phyloP scores from a whole-genome alignment of 2,113 vertebrate genomes.

The Cochlearius cochlearius region DNA sequence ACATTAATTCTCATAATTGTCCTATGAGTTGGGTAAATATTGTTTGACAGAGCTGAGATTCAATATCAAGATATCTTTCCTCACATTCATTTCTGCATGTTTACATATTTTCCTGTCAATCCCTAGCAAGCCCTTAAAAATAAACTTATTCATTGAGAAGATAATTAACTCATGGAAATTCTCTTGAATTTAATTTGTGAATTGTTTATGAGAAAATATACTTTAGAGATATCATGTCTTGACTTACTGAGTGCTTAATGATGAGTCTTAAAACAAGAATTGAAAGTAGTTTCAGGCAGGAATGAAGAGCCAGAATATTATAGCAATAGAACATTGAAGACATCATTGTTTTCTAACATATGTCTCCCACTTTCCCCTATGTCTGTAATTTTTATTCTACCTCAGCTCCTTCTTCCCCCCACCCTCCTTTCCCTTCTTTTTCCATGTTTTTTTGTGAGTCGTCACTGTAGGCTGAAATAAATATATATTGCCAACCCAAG shows the following conservation, averaged over 20 bases:
- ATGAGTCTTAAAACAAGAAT: not conserved
- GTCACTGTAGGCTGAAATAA: not conserved
- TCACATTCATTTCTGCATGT: not conserved
- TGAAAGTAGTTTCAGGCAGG: not conserved
- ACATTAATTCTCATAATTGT: not conserved
- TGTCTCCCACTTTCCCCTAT: fast-evolving
- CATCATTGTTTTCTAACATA: not conserved
- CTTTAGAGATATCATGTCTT: not conserved
- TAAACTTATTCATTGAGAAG: not conserved
- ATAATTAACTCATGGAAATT: not conserved
- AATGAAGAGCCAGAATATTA: not conserved
- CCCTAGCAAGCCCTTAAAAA: not conserved
- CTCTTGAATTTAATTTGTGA: not conserved
- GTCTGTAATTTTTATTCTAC: not conserved
- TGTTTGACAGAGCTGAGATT: not conserved
- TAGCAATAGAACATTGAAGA: not conserved
- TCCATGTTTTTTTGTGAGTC: not conserved
- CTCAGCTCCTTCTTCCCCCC: not conserved
- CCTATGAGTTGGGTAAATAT: not conserved
- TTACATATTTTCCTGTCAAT: not conserved
- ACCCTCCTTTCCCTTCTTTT: not conserved
- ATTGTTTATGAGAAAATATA: not conserved
- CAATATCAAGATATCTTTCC: not conserved
- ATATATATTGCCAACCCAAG: not conserved
- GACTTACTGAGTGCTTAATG: not conserved